These are phyloP conservation scores for Myrmophylax atrothorax DNA, from an alignment of 2,113 vertebrate species.

Conservation along the genomic window DNA sequence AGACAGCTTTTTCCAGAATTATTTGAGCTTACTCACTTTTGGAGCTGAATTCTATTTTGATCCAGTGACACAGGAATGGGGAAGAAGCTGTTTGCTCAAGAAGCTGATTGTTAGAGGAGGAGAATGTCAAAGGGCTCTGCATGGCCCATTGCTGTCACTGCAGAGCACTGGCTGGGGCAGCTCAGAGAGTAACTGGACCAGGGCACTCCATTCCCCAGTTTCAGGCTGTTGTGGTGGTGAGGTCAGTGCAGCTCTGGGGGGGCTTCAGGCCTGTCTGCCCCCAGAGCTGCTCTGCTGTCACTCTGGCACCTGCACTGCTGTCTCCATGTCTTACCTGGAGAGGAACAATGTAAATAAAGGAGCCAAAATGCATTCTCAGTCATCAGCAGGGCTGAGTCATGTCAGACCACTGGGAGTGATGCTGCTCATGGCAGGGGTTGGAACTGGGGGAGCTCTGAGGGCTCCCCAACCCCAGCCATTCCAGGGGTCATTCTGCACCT, in stretches of 20 bases:
- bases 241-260: background rate
- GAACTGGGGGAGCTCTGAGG: background rate
- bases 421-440: background rate
- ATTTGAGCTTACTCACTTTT: background rate
- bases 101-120: background rate
- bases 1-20: background rate
- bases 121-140: background rate
- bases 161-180: background rate
- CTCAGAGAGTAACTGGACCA: background rate
- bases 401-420: background rate
- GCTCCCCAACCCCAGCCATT: background rate
- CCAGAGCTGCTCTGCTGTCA: background rate
- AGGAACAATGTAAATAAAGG: background rate
- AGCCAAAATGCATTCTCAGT: background rate
- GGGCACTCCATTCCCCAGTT: background rate
- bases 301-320: background rate
- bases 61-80: background rate
- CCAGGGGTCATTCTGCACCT: background rate
- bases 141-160: background rate
- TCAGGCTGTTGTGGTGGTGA: background rate
- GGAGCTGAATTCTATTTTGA: background rate
- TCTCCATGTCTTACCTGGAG: background rate
- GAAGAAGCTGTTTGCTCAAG: background rate
- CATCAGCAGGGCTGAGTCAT: background rate
- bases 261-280: background rate